These are phyloP conservation scores for Hoplias malabaricus DNA, from an alignment of 2,113 vertebrate genomes.

Conservation along the genomic window DNA sequence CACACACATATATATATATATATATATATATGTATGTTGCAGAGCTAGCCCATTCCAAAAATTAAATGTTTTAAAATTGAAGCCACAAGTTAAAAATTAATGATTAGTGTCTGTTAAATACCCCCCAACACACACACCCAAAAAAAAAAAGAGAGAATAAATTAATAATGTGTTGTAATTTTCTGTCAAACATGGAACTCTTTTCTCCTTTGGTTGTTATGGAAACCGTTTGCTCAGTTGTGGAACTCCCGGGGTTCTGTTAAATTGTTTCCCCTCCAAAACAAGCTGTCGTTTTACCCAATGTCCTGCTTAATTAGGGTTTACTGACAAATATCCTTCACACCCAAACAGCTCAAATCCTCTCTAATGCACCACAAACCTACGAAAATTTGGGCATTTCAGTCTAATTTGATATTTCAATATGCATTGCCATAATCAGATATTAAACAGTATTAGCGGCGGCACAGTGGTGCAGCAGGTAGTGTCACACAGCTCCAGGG, in stretches of 20 bases:
- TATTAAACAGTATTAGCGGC: no score
- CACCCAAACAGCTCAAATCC: neutral
- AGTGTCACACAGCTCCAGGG: no score
- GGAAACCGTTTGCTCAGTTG: conserved; percentile 49
- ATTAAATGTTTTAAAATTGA: no score
- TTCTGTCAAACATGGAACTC: conserved; percentile 19
- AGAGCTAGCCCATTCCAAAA: no score
- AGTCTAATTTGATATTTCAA: no score
- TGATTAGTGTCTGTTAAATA: no score
- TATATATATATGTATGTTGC: no score
- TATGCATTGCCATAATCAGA: no score
- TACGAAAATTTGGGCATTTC: no score
- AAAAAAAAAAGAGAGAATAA: conserved; percentile 23
- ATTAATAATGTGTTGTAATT: conserved; percentile 34
- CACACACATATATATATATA: no score
- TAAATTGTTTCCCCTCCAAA: conserved; percentile 15
- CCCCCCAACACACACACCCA: neutral
- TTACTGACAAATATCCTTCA: neutral
- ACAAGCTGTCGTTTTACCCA: conserved; percentile 34
- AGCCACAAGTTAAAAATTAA: no score
- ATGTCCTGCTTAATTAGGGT: neutral
- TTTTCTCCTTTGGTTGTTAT: conserved; percentile 55
- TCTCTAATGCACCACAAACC: neutral
- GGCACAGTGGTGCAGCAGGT: no score
- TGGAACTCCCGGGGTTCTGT: conserved; percentile 34